Evolutionary conservation across 2,888 invertebrate genomes (phyloP).

Genomic region (Mesoligia furuncula): DNA sequence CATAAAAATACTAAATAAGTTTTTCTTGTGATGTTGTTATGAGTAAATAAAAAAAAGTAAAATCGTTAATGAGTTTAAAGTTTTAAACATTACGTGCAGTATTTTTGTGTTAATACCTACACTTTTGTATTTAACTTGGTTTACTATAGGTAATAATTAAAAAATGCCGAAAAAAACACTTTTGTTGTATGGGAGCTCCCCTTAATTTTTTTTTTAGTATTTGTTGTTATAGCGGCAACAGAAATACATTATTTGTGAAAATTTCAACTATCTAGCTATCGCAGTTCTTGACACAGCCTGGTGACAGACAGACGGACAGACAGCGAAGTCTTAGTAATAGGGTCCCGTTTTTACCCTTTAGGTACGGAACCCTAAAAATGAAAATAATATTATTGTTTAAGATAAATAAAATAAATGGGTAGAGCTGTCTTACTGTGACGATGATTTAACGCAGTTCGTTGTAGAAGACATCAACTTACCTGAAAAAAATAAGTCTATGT

Average conservation of each 20-base stretch:
- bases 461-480: constrained; percentile 54
- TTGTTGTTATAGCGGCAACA: no score
- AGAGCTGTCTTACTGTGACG: constrained; percentile 60
- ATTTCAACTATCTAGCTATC: no score
- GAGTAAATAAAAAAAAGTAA: no score
- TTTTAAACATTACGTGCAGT: background rate
- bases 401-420: constrained; percentile 18
- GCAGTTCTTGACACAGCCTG: no score
- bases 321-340: no score
- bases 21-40: background rate
- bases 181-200: no score
- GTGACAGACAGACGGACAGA: no score
- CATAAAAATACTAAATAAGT: background rate
- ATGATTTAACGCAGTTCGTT: constrained; percentile 15
- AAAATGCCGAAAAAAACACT: no score
- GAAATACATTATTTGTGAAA: no score
- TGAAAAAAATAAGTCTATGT: constrained; percentile 55
- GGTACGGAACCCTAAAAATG: no score
- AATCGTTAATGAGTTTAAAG: background rate
- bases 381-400: background rate
- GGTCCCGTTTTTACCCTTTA: no score
- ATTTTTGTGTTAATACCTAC: background rate
- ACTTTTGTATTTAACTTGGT: background rate
- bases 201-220: no score
- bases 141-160: background rate